phyloP scores from a whole-genome alignment of 2,888 invertebrate genomes.

The Euzetes globulus region DNA sequence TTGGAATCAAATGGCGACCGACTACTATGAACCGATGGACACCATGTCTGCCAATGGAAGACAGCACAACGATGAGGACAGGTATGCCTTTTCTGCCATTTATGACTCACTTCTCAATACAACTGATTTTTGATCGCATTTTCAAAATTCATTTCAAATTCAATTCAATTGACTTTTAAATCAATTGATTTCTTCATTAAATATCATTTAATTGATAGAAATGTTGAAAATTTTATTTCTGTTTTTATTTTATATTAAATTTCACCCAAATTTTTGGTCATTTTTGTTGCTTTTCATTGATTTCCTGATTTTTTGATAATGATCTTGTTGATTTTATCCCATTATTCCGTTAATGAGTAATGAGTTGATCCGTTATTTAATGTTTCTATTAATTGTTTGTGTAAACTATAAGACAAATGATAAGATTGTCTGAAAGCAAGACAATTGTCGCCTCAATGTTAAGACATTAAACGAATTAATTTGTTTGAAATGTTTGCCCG shows the following conservation, averaged over 20 bases:
- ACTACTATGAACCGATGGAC: constrained; percentile 8
- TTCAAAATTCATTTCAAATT: background rate
- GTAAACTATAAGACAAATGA: too few species aligned
- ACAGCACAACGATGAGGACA: constrained; percentile 6
- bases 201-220: background rate
- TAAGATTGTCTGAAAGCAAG: background rate
- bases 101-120: background rate
- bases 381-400: too few species aligned
- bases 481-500: background rate
- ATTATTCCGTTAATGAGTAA: background rate
- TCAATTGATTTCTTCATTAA: background rate
- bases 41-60: background rate
- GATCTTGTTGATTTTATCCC: background rate
- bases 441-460: background rate
- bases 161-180: background rate
- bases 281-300: background rate
- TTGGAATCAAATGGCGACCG: constrained; percentile 3
- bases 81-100: background rate
- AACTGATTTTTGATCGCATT: background rate
- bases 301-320: background rate
- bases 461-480: background rate
- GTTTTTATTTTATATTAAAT: background rate
- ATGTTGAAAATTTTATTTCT: background rate
- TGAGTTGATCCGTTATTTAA: too few species aligned
- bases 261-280: background rate